A percentile compares a stretch with the other conserved stretches of the same genome.
Conservation (phyloP, 2,797 vertebrate species). For the Halcyon leucocephala region DNA sequence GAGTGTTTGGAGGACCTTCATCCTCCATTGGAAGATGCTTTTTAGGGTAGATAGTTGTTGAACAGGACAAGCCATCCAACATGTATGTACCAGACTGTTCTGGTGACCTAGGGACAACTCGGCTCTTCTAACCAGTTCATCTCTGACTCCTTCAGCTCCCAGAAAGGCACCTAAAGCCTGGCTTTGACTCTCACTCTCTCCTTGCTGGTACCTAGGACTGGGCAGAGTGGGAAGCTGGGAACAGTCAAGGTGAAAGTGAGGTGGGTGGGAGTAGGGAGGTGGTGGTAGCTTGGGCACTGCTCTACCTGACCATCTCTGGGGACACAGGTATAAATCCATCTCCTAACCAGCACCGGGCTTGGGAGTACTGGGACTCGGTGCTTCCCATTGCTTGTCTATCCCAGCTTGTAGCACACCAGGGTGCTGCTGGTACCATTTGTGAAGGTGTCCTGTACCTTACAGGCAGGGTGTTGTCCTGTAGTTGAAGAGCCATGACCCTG, state of each 20-base stretch:
- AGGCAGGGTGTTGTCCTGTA: background rate
- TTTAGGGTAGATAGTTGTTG: background rate
- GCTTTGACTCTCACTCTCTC: background rate
- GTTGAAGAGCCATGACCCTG: background rate
- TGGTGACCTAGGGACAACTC: background rate
- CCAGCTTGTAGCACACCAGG: fast-evolving
- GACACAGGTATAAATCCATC: background rate
- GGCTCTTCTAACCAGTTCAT: background rate
- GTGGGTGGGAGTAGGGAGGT: background rate
- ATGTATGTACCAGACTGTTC: background rate
- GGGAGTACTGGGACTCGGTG: background rate
- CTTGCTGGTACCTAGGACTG: background rate
- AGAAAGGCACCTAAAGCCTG: background rate
- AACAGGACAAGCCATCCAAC: background rate
- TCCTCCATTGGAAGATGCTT: background rate
- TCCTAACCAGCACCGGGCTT: background rate
- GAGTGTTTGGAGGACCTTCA: background rate
- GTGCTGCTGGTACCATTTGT: background rate
- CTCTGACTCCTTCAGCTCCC: background rate
- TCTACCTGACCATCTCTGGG: background rate
- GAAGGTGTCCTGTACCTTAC: background rate
- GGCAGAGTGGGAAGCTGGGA: background rate
- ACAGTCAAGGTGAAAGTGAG: background rate
- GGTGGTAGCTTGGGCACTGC: fast-evolving
- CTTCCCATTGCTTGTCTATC: background rate